Evolutionary conservation across 1,140 invertebrate species (phyloP).

Genomic region (Aphis gossypii): DNA sequence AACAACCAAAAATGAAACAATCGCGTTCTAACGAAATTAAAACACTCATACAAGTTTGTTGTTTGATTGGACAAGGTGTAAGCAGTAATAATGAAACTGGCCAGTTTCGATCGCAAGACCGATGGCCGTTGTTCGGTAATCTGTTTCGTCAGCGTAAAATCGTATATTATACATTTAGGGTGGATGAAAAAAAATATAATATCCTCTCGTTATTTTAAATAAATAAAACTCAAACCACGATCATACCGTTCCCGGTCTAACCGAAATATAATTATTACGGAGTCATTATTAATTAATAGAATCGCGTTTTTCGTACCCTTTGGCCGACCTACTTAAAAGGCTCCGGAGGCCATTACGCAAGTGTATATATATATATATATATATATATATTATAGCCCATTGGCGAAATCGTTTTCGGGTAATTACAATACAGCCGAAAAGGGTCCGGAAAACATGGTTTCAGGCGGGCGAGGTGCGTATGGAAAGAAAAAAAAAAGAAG

Average conservation of each 20-base stretch:
- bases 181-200: neutral
- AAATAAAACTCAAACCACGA: neutral
- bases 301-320: constrained; percentile 23
- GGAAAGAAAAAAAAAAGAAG: neutral
- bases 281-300: constrained; percentile 51
- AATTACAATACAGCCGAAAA: constrained; percentile 25
- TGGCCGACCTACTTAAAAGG: constrained; percentile 7
- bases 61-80: neutral
- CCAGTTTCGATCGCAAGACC: neutral
- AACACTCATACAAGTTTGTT: neutral
- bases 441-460: constrained; percentile 43
- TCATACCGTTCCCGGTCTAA: neutral
- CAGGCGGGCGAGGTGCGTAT: neutral
- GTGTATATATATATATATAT: neutral
- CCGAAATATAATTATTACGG: constrained; percentile 35
- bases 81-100: neutral
- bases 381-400: neutral
- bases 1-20: neutral
- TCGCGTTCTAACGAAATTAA: neutral
- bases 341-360: constrained; percentile 30
- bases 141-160: neutral
- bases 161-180: neutral
- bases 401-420: constrained; percentile 49
- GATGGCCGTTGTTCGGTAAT: neutral
- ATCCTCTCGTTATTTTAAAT: neutral